Percentiles rank a stretch among this genome's conserved stretches.
phyloP scores from a whole-genome alignment of 2,797 vertebrate species.

The Argya squamiceps region DNA sequence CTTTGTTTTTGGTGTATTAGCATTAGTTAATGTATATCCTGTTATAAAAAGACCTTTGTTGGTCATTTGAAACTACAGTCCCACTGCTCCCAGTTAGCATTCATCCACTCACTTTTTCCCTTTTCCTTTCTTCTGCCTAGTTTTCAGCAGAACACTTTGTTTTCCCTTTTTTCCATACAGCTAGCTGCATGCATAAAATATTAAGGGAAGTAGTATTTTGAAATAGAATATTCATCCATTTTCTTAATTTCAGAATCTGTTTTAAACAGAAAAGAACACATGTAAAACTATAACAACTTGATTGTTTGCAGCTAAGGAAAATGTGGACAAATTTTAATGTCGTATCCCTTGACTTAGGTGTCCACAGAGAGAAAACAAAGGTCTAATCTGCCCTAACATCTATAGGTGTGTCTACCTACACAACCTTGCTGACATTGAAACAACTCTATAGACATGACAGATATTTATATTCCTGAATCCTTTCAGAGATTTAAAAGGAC shows the following conservation, averaged over 20 bases:
- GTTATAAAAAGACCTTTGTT: not conserved
- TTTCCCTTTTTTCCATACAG: not conserved
- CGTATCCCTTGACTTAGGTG: not conserved
- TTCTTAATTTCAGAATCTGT: not conserved
- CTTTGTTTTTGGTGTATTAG: not conserved
- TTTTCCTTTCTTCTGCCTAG: not conserved
- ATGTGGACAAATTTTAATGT: not conserved
- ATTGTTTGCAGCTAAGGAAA: not conserved
- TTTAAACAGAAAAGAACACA: not conserved
- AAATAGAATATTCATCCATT: not conserved
- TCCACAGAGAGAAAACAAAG: not conserved
- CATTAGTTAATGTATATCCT: not conserved
- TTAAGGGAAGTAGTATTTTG: not conserved
- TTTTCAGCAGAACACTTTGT: not conserved
- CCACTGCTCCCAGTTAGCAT: not conserved
- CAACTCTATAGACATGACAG: not conserved
- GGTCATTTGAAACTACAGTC: not conserved
- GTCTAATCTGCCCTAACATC: not conserved
- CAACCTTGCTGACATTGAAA: not conserved
- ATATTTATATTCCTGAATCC: not conserved
- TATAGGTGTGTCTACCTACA: not conserved
- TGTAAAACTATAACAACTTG: not conserved
- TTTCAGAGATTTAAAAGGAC: not conserved
- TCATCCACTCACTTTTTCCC: not conserved
- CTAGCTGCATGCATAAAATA: not conserved